A percentile compares a stretch with the other conserved stretches of the same genome.
phyloP scores from a whole-genome alignment of 2,888 invertebrate species.

The Brenthis daphne region DNA sequence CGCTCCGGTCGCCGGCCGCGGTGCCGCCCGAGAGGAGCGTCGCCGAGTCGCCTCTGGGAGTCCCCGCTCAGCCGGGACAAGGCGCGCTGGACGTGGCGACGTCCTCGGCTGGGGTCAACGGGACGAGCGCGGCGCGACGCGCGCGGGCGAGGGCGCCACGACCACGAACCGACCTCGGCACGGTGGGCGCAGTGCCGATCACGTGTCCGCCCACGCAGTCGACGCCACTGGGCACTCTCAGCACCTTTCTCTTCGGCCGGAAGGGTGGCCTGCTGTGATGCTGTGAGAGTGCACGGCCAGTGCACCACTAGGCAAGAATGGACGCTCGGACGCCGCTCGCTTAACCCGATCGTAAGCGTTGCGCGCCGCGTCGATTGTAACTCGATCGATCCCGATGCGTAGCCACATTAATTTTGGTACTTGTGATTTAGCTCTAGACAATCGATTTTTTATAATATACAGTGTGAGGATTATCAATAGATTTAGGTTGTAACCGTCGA shows the following conservation, averaged over 20 bases:
- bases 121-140: slow-evolving; percentile 30
- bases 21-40: slow-evolving; percentile 54
- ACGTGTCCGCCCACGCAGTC: slow-evolving; percentile 53
- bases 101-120: slow-evolving; percentile 44
- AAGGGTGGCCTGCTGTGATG: slow-evolving; percentile 89
- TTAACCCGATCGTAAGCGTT: slow-evolving; percentile 23
- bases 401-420: slow-evolving; percentile 46
- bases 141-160: slow-evolving; percentile 70
- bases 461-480: slow-evolving; percentile 42
- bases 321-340: slow-evolving; percentile 40
- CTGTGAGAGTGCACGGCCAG: slow-evolving; percentile 13
- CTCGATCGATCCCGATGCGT: slow-evolving; percentile 32
- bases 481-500: neutral
- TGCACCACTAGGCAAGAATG: slow-evolving; percentile 2
- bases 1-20: slow-evolving; percentile 69
- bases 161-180: slow-evolving; percentile 68
- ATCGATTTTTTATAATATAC: slow-evolving; percentile 41
- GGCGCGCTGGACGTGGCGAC: slow-evolving; percentile 75
- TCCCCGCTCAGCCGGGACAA: slow-evolving; percentile 83
- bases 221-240: slow-evolving; percentile 87
- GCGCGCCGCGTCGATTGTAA: slow-evolving; percentile 36
- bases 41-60: slow-evolving; percentile 73
- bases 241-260: slow-evolving; percentile 90
- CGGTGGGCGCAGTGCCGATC: slow-evolving; percentile 61
- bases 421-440: slow-evolving; percentile 55